These are phyloP conservation scores for Pipistrellus kuhlii DNA, from an alignment of 2,797 vertebrate genomes.

Conservation along the genomic window DNA sequence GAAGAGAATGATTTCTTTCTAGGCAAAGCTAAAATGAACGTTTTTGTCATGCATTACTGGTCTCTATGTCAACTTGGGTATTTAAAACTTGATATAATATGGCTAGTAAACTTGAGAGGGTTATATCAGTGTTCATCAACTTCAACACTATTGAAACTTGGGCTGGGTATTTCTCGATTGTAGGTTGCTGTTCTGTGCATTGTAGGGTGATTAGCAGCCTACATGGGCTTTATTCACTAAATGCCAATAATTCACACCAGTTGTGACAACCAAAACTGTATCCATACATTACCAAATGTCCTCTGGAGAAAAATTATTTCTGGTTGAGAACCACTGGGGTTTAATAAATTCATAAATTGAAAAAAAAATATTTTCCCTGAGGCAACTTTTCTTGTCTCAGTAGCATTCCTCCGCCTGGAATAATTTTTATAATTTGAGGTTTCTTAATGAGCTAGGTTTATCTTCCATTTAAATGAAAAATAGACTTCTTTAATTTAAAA, in stretches of 20 bases:
- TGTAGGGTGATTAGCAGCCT: neutral
- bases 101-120: neutral
- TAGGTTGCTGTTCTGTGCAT: neutral
- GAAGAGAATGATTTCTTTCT: neutral
- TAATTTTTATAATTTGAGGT: neutral
- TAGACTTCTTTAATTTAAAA: neutral
- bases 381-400: neutral
- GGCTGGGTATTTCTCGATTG: neutral
- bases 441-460: neutral
- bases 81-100: neutral
- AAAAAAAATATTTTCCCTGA: neutral
- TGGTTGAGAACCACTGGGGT: neutral
- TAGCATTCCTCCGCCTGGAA: neutral
- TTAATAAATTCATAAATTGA: slow-evolving; percentile 35
- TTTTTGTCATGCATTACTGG: neutral
- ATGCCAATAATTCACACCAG: neutral
- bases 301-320: neutral
- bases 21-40: slow-evolving; percentile 29
- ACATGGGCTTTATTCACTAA: neutral
- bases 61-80: neutral
- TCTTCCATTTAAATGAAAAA: slow-evolving; percentile 19
- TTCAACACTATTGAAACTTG: neutral
- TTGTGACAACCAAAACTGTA: neutral
- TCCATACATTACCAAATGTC: neutral
- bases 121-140: neutral